Conservation (phyloP, 2,797 vertebrate genomes). For the Tadarida brasiliensis region DNA sequence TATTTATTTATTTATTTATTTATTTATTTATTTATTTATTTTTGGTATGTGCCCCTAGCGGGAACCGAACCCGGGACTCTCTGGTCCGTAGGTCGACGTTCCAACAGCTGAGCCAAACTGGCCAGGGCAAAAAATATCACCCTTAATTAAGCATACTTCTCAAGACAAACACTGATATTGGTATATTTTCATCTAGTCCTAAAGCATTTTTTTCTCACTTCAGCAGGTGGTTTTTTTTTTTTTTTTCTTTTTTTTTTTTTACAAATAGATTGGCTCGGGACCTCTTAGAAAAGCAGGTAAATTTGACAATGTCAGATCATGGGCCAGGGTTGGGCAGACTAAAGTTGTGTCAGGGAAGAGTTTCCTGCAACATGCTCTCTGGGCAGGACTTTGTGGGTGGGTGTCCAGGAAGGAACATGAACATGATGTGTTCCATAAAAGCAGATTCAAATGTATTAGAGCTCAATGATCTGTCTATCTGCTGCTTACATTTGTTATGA, state of each 20-base stretch:
- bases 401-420: not conserved
- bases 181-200: not conserved
- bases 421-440: not conserved
- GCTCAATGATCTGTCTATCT: not conserved
- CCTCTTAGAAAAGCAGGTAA: not conserved
- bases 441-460: not conserved
- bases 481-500: not conserved
- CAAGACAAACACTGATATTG: not conserved
- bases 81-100: too few relatives aligned
- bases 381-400: not conserved
- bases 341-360: not conserved
- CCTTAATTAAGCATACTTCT: not conserved
- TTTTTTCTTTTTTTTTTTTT: conserved; percentile 20
- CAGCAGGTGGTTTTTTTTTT: not conserved
- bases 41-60: too few relatives aligned
- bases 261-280: not conserved
- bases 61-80: too few relatives aligned
- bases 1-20: too few relatives aligned
- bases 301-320: not conserved
- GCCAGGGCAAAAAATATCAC: not conserved
- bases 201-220: not conserved
- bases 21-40: too few relatives aligned
- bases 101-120: too few relatives aligned
- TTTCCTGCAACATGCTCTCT: not conserved
- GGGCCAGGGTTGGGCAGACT: not conserved